Evolutionary conservation across 2,113 vertebrate genomes (phyloP).

Genomic region (Gymnarchus niloticus): DNA sequence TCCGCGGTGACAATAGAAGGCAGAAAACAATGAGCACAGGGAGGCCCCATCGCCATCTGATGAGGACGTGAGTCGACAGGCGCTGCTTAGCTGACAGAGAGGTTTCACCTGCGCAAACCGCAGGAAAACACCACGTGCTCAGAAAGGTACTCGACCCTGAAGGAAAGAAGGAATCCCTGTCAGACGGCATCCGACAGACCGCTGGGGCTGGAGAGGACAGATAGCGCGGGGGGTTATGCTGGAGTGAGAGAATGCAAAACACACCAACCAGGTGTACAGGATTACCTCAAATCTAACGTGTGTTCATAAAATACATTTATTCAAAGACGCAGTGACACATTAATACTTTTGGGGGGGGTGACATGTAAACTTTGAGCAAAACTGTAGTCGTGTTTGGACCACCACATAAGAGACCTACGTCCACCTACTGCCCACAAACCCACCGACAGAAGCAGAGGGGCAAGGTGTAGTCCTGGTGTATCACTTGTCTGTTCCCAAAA

Average conservation of each 20-base stretch:
- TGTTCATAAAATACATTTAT: neutral
- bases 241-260: neutral
- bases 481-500: too few relatives aligned
- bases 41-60: neutral
- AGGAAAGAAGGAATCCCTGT: neutral
- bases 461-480: too few relatives aligned
- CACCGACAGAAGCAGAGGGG: too few relatives aligned
- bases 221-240: too few relatives aligned
- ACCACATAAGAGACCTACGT: too few relatives aligned
- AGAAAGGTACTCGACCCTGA: neutral
- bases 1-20: neutral
- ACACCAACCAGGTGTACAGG: neutral
- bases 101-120: neutral
- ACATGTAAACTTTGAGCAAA: too few relatives aligned
- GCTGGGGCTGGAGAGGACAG: too few relatives aligned
- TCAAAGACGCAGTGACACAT: neutral
- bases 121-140: neutral
- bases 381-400: too few relatives aligned
- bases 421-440: too few relatives aligned
- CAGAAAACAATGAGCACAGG: neutral
- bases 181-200: neutral
- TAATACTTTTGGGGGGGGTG: too few relatives aligned
- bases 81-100: neutral
- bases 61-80: neutral
- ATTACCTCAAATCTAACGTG: neutral